These are phyloP conservation scores for Bubo blakistoni DNA, from an alignment of 2,113 vertebrate species.

Conservation along the genomic window DNA sequence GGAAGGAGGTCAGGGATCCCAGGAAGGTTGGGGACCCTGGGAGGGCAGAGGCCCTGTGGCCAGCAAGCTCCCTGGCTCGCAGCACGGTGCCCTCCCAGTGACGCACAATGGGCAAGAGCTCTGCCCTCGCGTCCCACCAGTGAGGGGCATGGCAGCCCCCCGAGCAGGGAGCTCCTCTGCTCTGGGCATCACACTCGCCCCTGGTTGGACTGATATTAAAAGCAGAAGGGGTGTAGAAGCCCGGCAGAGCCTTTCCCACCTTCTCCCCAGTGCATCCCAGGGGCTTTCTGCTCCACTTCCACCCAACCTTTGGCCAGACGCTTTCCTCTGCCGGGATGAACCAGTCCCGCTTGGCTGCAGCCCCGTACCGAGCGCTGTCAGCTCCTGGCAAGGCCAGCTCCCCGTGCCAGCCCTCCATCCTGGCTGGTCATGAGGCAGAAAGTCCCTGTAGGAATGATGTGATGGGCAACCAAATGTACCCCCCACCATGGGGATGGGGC, in stretches of 20 bases:
- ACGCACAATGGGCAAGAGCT: neutral
- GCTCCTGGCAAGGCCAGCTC: neutral
- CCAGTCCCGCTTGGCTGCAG: neutral
- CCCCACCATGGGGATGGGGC: neutral
- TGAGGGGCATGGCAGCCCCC: neutral
- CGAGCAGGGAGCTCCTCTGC: neutral
- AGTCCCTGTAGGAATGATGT: neutral
- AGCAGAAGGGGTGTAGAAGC: neutral
- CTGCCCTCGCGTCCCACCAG: rapidly evolving
- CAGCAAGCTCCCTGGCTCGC: neutral
- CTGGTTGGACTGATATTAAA: neutral
- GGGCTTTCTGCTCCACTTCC: neutral
- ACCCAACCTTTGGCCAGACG: neutral
- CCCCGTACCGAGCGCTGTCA: rapidly evolving
- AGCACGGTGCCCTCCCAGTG: rapidly evolving
- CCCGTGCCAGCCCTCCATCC: neutral
- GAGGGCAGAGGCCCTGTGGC: neutral
- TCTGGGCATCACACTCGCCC: rapidly evolving
- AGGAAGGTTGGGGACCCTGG: rapidly evolving
- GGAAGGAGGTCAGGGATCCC: neutral
- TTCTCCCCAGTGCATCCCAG: neutral
- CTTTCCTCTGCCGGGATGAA: neutral
- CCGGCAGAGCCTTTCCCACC: neutral
- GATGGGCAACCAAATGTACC: neutral
- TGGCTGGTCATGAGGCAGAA: neutral